Conservation (phyloP, 2,888 invertebrate genomes). For the Podotricha telesiphe region DNA sequence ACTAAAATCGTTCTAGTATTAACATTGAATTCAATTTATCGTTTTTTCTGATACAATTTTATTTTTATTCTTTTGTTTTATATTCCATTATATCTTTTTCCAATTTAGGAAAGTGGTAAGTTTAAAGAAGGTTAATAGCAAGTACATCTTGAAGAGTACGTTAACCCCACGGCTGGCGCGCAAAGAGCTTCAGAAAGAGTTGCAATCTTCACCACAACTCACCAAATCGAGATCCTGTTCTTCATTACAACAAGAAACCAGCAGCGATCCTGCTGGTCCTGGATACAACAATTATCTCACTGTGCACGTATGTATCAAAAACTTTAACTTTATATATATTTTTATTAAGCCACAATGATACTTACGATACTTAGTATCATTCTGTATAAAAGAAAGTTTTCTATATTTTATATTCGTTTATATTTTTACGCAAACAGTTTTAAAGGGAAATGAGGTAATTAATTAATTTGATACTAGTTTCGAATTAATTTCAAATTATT, state of each 20-base stretch:
- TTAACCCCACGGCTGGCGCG: conserved; percentile 90
- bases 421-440: conserved; percentile 14
- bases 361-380: not conserved
- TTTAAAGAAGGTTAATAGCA: conserved; percentile 90
- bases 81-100: not conserved
- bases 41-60: too few relatives aligned
- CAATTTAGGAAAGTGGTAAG: conserved; percentile 86
- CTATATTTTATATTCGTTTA: not conserved
- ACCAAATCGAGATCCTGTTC: conserved; percentile 89
- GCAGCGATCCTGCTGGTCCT: conserved; percentile 80
- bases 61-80: too few relatives aligned
- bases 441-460: conserved; percentile 17
- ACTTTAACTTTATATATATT: too few relatives aligned
- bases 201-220: conserved; percentile 83
- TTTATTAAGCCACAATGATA: too few relatives aligned
- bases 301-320: conserved; percentile 85
- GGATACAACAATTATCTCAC: conserved; percentile 89
- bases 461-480: too few relatives aligned
- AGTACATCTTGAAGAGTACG: conserved; percentile 92
- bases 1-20: not conserved
- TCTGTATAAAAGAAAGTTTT: not conserved
- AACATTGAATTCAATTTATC: conserved; percentile 38
- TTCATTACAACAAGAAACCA: conserved; percentile 85
- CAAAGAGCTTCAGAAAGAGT: conserved; percentile 86
- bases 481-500: not conserved